These are phyloP conservation scores for Deroplatys truncata DNA, from an alignment of 2,888 invertebrate genomes.

Conservation along the genomic window DNA sequence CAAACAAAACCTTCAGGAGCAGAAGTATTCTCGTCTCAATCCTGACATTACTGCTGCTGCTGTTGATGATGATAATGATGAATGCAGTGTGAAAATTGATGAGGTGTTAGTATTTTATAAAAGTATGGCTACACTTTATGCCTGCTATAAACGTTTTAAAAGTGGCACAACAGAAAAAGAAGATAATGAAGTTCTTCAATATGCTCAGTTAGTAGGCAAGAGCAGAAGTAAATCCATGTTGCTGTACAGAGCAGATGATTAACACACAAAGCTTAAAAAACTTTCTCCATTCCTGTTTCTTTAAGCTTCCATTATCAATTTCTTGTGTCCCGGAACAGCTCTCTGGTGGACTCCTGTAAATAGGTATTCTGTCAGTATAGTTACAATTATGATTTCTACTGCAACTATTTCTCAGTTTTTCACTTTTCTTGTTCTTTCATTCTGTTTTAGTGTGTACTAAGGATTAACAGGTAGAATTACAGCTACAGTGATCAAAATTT, in stretches of 20 bases:
- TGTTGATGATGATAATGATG: too few species aligned
- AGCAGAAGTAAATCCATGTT: neutral
- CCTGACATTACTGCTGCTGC: conserved; percentile 58
- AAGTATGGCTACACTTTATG: neutral
- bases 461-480: too few species aligned
- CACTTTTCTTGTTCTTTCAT: too few species aligned
- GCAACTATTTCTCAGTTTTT: too few species aligned
- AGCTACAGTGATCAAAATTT: too few species aligned
- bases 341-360: too few species aligned
- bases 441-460: too few species aligned
- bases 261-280: neutral
- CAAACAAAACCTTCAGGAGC: conserved; percentile 62
- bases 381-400: too few species aligned
- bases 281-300: too few species aligned
- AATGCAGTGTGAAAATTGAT: conserved; percentile 55
- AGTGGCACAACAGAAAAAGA: neutral
- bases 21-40: conserved; percentile 71
- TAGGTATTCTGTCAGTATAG: too few species aligned
- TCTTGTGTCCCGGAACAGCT: too few species aligned
- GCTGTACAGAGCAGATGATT: neutral
- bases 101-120: conserved; percentile 44
- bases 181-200: neutral
- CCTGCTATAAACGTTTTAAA: neutral
- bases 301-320: too few species aligned
- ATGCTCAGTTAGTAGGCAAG: neutral